Base-by-base conservation (phyloP, 1,140 invertebrate genomes). In the Drosophila repleta region DNA sequence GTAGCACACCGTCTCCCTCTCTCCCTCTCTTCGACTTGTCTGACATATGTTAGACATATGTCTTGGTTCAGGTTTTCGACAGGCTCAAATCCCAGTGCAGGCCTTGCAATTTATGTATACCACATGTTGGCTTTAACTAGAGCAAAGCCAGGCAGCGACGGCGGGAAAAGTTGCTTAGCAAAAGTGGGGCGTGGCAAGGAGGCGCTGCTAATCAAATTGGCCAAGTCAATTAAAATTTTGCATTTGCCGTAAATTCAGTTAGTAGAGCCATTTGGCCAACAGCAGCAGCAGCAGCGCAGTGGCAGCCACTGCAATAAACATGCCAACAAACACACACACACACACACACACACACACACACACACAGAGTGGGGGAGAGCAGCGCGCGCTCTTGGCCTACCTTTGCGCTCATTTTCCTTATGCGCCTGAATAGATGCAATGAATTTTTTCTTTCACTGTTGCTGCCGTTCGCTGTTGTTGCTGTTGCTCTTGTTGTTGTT, bases 391-490 rank as follows among this genome's bases (percentile, higher is more conserved):
- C 67, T 82, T 88, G 45, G 79, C 76, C 65, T 88, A 88, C 83
- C 83, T 88, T 88, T 79, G 83, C 83, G 83, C 83, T 88, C 83
- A 88, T 88, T 88, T 88, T 88, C 73, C 76, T 79, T 88, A 74
- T 88, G 83, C 83, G 83, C 83, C 73, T 55, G 41, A 88, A 89
- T 68, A 66, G 66, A 88, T 88, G 83, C 83, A 83, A 88, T 70
- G 48, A 45, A 67, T 65, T 74, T 76, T 70, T 62, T 77, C 45
- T 46, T 55, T 53, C 56, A 58, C 61, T 57, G 69, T 56, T 60
- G 76, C 66, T 61, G 35, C 15, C 53, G 35, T 26, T 13, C 13
- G 32, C 10, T 10, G 32, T 41, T 57, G 21, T 20, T n/a, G 46
- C 46, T 69, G n/a, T 49, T 41, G 37, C 11, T 35, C 2, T 7